Evolutionary conservation across 2,113 vertebrate species (phyloP), one percentile per base, ranked within the genome.

Genomic region (Desmodus rotundus): DNA sequence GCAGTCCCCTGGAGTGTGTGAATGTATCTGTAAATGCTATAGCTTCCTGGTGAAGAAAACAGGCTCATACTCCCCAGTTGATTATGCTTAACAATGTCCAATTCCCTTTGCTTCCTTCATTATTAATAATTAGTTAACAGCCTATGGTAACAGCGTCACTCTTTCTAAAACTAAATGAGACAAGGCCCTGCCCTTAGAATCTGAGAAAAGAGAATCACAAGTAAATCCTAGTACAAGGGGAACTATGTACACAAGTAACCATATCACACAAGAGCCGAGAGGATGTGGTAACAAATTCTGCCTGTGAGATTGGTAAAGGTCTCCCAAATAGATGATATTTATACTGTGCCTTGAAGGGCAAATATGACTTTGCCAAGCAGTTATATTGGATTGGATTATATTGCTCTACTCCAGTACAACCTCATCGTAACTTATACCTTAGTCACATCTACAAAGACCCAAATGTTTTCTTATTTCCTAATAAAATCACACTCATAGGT

Each of bases 301-400:
- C 31, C 54, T 33, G 24, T 12, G 1, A 38, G 41, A 33, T 24
- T 0, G 0, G 22, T 0, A 2, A 31, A 70, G 22, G 15, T 6
- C 6, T 6, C 15, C 45, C 36, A 26, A 50, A 28, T 1, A 50
- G 56, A n/a, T 22, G 0, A 16, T 14, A 4, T 41, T 20, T 56
- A 65, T 0, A 3, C 28, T 36, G 8, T 1, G 3, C 6, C 52
- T 45, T 33, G 19, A 73, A 67, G n/a, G 45, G 33, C 47, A 91
- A 20, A n/a, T 7, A 68, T 54, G 24, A 73, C 68, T 87, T 84
- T n/a, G 19, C 65, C 56, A 81, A 63, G 45, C 63, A 45, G 3
- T 77, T 19, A 33, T 52, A 24, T 1, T 73, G 9, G 33, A 76
- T 41, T 24, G n/a, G n/a, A n/a, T n/a, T n/a, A n/a, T n/a, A n/a